Conservation (phyloP, 2,113 vertebrate genomes). For the Cavia aperea region DNA sequence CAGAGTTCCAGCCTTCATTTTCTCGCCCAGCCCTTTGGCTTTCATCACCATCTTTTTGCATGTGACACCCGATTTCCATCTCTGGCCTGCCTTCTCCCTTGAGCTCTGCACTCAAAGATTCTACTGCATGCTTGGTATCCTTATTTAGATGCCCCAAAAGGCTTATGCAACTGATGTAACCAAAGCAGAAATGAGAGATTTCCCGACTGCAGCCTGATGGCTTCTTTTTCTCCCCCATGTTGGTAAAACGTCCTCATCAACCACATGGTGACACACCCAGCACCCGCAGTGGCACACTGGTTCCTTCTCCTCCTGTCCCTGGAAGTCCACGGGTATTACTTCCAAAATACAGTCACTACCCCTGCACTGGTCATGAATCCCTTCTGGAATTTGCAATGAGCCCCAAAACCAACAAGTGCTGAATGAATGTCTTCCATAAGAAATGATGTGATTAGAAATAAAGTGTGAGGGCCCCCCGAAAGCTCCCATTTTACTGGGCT, state of each 20-base stretch:
- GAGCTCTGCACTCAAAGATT: background rate
- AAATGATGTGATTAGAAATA: background rate
- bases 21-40: background rate
- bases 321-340: too few species aligned
- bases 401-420: background rate
- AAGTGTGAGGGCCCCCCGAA: background rate
- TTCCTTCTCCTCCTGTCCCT: background rate
- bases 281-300: background rate
- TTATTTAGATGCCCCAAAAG: background rate
- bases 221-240: background rate
- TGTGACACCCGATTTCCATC: background rate
- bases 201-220: background rate
- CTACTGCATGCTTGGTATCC: background rate
- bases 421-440: background rate
- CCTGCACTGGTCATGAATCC: background rate
- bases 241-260: background rate
- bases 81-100: background rate
- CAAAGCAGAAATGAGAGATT: background rate
- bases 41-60: background rate
- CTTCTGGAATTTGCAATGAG: background rate
- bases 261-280: background rate
- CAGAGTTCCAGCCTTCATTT: too few species aligned
- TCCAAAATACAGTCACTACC: background rate
- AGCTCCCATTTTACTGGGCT: background rate
- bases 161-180: too few species aligned